Evolutionary conservation across 2,888 invertebrate species (phyloP).

Genomic region (Sinodicranocentrus sp.): DNA sequence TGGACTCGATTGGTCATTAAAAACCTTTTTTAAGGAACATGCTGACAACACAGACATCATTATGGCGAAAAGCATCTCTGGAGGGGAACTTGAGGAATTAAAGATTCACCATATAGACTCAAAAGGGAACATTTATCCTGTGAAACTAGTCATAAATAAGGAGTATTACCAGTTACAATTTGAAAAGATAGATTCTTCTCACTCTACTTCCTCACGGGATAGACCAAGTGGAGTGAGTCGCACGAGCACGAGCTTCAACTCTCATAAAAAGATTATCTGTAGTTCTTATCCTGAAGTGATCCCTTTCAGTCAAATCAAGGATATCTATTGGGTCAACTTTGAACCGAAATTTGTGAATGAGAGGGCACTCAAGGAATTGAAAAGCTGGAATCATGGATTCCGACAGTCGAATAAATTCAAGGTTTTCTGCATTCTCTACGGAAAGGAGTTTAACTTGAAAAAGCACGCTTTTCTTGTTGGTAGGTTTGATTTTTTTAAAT

Average conservation of each 20-base stretch:
- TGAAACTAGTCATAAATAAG: too few relatives aligned
- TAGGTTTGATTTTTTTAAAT: neutral
- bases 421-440: neutral
- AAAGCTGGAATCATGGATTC: neutral
- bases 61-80: too few relatives aligned
- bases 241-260: neutral
- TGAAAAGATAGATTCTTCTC: conserved; percentile 6
- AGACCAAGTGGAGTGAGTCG: neutral
- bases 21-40: too few relatives aligned
- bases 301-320: conserved; percentile 2
- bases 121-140: too few relatives aligned
- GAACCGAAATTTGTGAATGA: neutral
- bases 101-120: too few relatives aligned
- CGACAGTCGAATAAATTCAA: neutral
- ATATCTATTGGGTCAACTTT: neutral
- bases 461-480: conserved; percentile 8
- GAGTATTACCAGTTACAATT: conserved; percentile 17
- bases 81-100: too few relatives aligned
- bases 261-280: neutral
- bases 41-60: too few relatives aligned
- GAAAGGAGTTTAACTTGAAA: conserved; percentile 45
- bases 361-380: neutral
- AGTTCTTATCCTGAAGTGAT: neutral
- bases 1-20: too few relatives aligned
- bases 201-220: too few relatives aligned